phyloP scores from a whole-genome alignment of 2,888 invertebrate species.

The Clistopyga incitator region DNA sequence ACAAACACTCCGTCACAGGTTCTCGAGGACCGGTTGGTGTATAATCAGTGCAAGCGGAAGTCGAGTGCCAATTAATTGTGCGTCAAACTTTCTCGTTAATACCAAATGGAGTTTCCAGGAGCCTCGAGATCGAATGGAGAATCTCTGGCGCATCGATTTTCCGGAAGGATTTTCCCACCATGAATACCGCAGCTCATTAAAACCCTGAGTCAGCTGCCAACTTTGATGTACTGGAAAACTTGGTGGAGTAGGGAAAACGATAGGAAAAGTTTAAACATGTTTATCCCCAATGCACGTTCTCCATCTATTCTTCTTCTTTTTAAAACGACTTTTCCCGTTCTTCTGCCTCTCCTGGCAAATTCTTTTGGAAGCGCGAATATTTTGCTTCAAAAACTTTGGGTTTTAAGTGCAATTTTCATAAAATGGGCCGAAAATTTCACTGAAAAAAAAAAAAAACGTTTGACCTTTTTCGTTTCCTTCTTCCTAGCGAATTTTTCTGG shows the following conservation, averaged over 20 bases:
- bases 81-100: constrained; percentile 26
- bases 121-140: constrained; percentile 22
- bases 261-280: constrained; percentile 13
- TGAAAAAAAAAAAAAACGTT: no score
- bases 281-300: constrained; percentile 15
- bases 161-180: neutral
- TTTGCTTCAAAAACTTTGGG: neutral
- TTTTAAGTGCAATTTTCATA: neutral
- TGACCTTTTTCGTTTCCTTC: no score
- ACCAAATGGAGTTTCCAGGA: constrained; percentile 3
- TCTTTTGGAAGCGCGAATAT: neutral
- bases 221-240: constrained; percentile 37
- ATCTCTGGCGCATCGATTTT: constrained; percentile 23
- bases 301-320: constrained; percentile 10
- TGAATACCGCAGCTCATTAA: constrained; percentile 32
- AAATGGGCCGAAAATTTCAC: no score
- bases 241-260: constrained; percentile 15
- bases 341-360: neutral
- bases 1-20: constrained; percentile 22
- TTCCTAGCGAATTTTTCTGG: no score
- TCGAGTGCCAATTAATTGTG: constrained; percentile 38
- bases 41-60: constrained; percentile 18
- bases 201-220: constrained; percentile 19
- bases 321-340: neutral
- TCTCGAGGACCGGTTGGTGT: constrained; percentile 21